Conservation (phyloP, 2,113 vertebrate genomes). For the Tringa solitaria region DNA sequence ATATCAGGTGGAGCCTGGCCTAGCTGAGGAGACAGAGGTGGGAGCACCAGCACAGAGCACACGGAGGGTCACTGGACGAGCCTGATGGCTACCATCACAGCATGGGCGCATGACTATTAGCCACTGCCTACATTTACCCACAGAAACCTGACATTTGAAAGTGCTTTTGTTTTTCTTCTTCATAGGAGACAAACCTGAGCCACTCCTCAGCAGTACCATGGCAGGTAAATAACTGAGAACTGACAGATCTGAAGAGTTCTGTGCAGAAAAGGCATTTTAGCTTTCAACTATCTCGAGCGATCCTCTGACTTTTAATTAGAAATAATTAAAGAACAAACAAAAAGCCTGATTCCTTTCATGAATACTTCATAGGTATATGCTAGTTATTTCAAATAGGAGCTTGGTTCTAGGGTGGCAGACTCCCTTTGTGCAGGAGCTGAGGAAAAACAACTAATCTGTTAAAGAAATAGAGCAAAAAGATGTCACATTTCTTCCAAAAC, state of each 20-base stretch:
- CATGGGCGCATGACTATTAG: rapidly evolving
- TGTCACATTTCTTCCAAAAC: neutral
- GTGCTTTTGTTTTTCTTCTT: neutral
- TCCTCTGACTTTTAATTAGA: neutral
- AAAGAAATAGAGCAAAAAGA: neutral
- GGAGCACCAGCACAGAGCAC: neutral
- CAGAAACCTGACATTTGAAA: neutral
- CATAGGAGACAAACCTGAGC: neutral
- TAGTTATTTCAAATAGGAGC: neutral
- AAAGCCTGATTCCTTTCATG: neutral
- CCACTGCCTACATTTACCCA: neutral
- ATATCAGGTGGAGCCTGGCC: neutral
- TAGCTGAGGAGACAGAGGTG: rapidly evolving
- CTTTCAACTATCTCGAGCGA: neutral
- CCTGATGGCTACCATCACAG: neutral
- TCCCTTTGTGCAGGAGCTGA: neutral
- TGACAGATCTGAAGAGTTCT: neutral
- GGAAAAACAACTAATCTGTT: neutral
- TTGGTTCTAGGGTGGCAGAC: neutral
- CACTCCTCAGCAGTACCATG: neutral
- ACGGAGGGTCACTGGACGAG: neutral
- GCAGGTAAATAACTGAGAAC: neutral
- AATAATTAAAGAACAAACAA: conserved; percentile 33
- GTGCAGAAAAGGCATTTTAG: neutral
- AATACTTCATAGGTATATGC: neutral